A percentile compares a stretch with the other conserved stretches of the same genome.
phyloP scores from a whole-genome alignment of 2,113 vertebrate species.

The Vidua chalybeata region DNA sequence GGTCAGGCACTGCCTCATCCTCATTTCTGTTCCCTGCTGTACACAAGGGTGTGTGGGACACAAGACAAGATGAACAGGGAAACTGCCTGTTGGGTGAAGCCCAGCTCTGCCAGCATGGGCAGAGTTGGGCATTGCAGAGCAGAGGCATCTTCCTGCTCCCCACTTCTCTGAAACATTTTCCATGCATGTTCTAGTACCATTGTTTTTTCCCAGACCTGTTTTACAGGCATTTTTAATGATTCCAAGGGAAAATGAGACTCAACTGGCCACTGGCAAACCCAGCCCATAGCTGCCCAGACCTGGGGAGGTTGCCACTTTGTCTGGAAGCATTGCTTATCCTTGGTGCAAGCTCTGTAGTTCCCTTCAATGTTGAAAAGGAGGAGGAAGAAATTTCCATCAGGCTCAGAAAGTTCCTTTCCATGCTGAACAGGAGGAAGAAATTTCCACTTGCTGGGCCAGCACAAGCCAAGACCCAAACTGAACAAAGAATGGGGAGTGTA shows the following conservation, averaged over 20 bases:
- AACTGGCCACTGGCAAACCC: background rate
- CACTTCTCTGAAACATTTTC: background rate
- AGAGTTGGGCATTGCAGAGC: background rate
- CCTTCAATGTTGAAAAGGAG: background rate
- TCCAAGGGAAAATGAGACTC: background rate
- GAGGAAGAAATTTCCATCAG: background rate
- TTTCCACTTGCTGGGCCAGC: background rate
- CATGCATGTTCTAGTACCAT: rapidly evolving
- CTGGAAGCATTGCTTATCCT: background rate
- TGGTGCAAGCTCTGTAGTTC: background rate
- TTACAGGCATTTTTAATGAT: background rate
- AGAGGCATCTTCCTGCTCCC: background rate
- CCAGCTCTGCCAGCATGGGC: background rate
- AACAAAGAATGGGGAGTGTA: background rate
- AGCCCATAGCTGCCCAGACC: background rate
- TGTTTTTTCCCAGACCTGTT: background rate
- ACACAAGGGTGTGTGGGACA: background rate
- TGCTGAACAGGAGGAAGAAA: background rate
- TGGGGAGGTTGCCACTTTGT: background rate
- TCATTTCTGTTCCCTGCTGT: background rate
- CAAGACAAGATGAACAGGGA: background rate
- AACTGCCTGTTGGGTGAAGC: background rate
- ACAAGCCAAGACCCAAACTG: background rate
- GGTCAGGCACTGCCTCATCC: background rate
- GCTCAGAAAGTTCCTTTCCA: background rate